Evolutionary conservation across 1,140 invertebrate species (phyloP).

Genomic region (Eumaeus atala): DNA sequence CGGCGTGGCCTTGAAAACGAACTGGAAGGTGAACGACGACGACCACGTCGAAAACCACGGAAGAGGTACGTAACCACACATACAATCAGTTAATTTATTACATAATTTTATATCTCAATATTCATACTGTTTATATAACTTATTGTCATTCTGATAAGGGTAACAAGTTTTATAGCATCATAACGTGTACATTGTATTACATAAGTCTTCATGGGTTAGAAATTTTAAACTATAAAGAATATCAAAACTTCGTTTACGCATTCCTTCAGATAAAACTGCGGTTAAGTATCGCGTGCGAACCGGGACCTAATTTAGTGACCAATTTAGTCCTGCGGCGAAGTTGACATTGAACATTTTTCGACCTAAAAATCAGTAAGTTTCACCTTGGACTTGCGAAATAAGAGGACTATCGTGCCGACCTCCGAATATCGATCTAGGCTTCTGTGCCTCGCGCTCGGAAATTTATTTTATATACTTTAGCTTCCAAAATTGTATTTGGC

Average conservation of each 20-base stretch:
- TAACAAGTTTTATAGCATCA: too few relatives aligned
- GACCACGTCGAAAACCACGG: slow-evolving; percentile 43
- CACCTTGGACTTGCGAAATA: slow-evolving; percentile 60
- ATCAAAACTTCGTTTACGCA: slow-evolving; percentile 7
- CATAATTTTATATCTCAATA: too few relatives aligned
- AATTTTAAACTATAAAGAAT: slow-evolving; percentile 8
- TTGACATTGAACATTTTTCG: slow-evolving; percentile 62
- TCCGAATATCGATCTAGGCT: slow-evolving; percentile 36
- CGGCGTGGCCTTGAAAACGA: slow-evolving; percentile 59
- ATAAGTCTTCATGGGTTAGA: too few relatives aligned
- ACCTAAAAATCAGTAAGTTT: slow-evolving; percentile 47
- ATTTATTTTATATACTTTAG: slow-evolving; percentile 2
- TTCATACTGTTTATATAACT: too few relatives aligned
- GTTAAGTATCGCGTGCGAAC: slow-evolving; percentile 24
- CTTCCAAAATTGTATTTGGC: not conserved
- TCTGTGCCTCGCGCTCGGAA: slow-evolving; percentile 8
- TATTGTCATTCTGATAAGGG: too few relatives aligned
- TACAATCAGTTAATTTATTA: not conserved
- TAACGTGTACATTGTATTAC: too few relatives aligned
- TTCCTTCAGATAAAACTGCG: slow-evolving; percentile 27
- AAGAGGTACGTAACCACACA: slow-evolving; percentile 39
- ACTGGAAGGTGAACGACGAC: slow-evolving; percentile 49
- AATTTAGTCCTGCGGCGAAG: slow-evolving; percentile 62
- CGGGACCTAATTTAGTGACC: slow-evolving; percentile 38
- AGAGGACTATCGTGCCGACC: slow-evolving; percentile 42